Conservation (phyloP, 2,797 vertebrate species). For the Leptoclinus maculatus region DNA sequence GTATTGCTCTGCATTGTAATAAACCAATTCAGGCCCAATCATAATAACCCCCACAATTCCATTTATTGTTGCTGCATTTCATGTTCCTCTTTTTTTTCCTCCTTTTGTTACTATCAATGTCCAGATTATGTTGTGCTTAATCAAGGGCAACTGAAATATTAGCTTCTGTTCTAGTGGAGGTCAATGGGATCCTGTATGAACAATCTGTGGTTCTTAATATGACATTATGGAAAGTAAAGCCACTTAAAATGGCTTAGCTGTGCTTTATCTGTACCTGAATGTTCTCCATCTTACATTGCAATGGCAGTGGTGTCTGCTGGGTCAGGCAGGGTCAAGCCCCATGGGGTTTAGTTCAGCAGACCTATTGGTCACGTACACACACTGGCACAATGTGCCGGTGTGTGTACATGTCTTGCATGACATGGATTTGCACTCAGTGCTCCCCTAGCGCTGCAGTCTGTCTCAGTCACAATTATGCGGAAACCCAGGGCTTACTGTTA, state of each 20-base stretch:
- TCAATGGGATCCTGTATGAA: background rate
- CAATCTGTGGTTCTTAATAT: background rate
- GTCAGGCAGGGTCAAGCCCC: conserved; percentile 25
- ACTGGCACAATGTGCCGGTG: background rate
- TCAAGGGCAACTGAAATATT: background rate
- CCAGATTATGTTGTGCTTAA: background rate
- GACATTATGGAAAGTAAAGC: background rate
- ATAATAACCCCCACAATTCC: background rate
- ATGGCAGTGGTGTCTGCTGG: conserved; percentile 2
- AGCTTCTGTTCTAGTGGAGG: background rate
- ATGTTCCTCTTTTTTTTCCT: background rate
- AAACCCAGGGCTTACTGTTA: background rate
- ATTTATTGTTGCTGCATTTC: background rate
- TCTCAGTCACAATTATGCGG: background rate
- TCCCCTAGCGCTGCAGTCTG: background rate
- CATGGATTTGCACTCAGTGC: background rate
- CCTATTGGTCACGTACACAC: conserved; percentile 3
- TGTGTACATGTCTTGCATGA: background rate
- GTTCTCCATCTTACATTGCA: conserved; percentile 22
- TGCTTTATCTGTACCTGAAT: conserved; percentile 15
- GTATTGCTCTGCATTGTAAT: background rate
- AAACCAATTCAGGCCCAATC: background rate
- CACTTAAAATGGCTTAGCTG: background rate
- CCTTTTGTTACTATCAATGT: background rate
- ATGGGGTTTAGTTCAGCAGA: background rate